A percentile compares a stretch with the other conserved stretches of the same genome.
These are phyloP conservation scores for Aleiodes sp. DNA, from an alignment of 1,140 invertebrate genomes.

Conservation along the genomic window DNA sequence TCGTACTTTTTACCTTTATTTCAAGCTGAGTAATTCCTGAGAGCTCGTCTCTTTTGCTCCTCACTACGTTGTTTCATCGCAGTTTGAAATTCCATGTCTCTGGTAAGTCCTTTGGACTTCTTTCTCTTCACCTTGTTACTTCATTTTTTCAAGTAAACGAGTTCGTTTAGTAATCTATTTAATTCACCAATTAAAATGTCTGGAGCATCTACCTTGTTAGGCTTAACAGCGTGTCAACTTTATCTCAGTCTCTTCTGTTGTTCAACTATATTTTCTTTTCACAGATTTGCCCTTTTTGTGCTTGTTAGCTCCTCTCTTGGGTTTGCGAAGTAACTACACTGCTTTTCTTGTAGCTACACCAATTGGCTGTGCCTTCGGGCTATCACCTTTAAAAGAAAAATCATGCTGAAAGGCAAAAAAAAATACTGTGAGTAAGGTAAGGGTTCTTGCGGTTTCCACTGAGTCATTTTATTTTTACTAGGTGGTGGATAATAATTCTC, in stretches of 20 bases:
- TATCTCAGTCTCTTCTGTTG: neutral
- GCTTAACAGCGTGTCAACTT: neutral
- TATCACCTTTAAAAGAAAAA: neutral
- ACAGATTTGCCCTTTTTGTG: constrained; percentile 8
- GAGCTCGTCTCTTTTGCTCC: neutral
- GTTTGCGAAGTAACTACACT: neutral
- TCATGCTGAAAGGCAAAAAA: neutral
- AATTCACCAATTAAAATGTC: constrained; percentile 12
- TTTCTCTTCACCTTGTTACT: too few species aligned
- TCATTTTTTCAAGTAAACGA: neutral
- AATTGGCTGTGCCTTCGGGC: neutral
- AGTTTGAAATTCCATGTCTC: neutral
- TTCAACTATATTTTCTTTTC: neutral
- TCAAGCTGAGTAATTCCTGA: neutral
- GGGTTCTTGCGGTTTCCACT: neutral
- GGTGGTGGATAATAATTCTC: too few species aligned
- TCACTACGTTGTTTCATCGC: neutral
- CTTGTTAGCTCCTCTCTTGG: too few species aligned
- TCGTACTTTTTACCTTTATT: neutral
- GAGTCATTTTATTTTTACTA: too few species aligned
- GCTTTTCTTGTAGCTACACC: neutral
- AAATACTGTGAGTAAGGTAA: neutral
- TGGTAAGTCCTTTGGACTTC: neutral
- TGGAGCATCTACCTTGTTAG: neutral
- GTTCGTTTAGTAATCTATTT: neutral